Conservation (phyloP, 1,140 invertebrate species). For the Augochlora pura region DNA sequence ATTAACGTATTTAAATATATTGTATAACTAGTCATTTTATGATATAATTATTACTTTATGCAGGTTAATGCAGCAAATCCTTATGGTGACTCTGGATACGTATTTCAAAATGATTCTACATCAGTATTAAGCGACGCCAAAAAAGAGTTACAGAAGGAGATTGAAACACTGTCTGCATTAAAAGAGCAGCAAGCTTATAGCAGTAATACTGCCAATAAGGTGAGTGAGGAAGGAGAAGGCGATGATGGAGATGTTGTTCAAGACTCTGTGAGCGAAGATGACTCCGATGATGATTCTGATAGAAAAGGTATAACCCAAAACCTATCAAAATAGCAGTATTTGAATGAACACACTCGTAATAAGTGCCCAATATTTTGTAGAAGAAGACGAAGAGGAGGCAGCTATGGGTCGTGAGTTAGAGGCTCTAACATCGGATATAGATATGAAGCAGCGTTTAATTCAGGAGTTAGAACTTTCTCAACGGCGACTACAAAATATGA, state of each 20-base stretch:
- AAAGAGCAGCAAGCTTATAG: slow-evolving; percentile 72
- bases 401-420: slow-evolving; percentile 87
- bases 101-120: slow-evolving; percentile 73
- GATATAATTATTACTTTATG: slow-evolving; percentile 12
- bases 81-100: slow-evolving; percentile 72
- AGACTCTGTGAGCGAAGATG: slow-evolving; percentile 82
- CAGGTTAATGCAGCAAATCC: slow-evolving; percentile 68
- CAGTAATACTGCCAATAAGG: slow-evolving; percentile 64
- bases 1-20: not conserved
- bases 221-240: slow-evolving; percentile 74
- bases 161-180: slow-evolving; percentile 75
- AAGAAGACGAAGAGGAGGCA: slow-evolving; percentile 78
- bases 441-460: slow-evolving; percentile 95
- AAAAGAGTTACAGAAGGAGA: slow-evolving; percentile 83
- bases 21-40: not conserved
- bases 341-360: not conserved
- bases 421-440: slow-evolving; percentile 93
- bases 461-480: slow-evolving; percentile 96
- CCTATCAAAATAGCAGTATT: not conserved
- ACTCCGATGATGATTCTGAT: slow-evolving; percentile 83
- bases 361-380: slow-evolving; percentile 55
- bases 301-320: slow-evolving; percentile 70
- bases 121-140: slow-evolving; percentile 85
- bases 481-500: slow-evolving; percentile 89
- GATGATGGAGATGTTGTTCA: slow-evolving; percentile 78